A percentile compares a stretch with the other conserved stretches of the same genome.
phyloP scores from a whole-genome alignment of 2,888 invertebrate genomes.

The Cephonodes hylas region DNA sequence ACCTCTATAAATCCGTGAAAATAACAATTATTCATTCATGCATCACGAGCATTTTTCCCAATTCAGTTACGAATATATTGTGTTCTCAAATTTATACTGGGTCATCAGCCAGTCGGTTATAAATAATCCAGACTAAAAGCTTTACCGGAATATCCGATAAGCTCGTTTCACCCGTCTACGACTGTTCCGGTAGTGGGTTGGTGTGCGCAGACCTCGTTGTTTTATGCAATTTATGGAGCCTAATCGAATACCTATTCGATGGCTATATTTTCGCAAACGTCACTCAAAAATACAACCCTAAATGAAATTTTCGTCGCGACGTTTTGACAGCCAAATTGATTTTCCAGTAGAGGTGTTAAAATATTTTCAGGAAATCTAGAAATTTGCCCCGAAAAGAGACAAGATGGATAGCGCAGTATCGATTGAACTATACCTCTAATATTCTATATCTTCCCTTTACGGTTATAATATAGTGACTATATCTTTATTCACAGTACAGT shows the following conservation, averaged over 20 bases:
- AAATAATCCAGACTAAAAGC: constrained; percentile 59
- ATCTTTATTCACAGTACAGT: too few relatives aligned
- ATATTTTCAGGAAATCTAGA: neutral
- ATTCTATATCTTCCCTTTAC: too few relatives aligned
- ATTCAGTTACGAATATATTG: neutral
- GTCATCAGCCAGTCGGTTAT: constrained; percentile 37
- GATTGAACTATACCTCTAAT: too few relatives aligned
- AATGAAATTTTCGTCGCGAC: neutral
- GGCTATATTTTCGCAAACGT: neutral
- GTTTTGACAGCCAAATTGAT: neutral
- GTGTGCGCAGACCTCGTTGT: constrained; percentile 19
- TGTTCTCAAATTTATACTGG: constrained; percentile 24
- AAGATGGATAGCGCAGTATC: too few relatives aligned
- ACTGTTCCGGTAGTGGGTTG: constrained; percentile 32
- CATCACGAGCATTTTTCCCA: neutral
- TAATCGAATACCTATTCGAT: neutral
- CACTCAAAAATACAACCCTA: neutral
- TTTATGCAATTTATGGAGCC: constrained; percentile 8
- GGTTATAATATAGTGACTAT: too few relatives aligned
- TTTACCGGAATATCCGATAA: constrained; percentile 51
- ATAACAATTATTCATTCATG: neutral
- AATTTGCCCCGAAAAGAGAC: too few relatives aligned
- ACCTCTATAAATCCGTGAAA: neutral
- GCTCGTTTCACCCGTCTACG: constrained; percentile 37
- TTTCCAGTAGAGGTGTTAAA: neutral